Base-by-base conservation (phyloP, 2,113 vertebrate genomes). In the Heterochromis multidens region DNA sequence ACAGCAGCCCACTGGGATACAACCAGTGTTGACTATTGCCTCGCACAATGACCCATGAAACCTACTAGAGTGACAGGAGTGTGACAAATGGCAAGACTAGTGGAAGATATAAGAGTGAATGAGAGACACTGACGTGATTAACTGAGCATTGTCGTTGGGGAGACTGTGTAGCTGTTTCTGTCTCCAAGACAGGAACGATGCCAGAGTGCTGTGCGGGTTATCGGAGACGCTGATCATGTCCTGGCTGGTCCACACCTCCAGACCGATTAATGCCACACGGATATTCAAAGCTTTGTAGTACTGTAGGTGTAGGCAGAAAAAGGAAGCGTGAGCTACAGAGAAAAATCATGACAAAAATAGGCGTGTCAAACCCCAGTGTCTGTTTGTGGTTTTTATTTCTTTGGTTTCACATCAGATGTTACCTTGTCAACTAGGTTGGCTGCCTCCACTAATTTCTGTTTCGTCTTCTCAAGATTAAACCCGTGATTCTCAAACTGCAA, bases 361-460 rank as follows among this genome's bases (percentile, higher is more conserved):
- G 23, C 4, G 27, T 12, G 17, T 29, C 7, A 4, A 56, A 49
- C 1, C 10, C 29, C 6, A 31, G 46, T 29, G 7, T 21, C 11
- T 35, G 80, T 81, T 56, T 61, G 58, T 49, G n/a, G 0, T 9
- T 81, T 84, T 43, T 2, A 0, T 5, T 19, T 11, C 6, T 49
- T 43, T 33, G 2, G 4, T 21, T 63, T 65, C 9, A 78, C 4
- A 17, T 57, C 33, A 80, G 5, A 9, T 2, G 1, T 82, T 93
- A 99, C 99, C 98, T 99, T 99, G 95, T 99, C 99, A 60, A 99
- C 97, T 17, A 97, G 97, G 94, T 99, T 99, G 76, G 97, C 98
- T 6, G 97, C 96, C 86, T 99, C 98, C 86, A 97, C 90, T 86
- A 99, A 94, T 86, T 97, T 99, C 88, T 91, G 84, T 84, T 95